Base-by-base conservation (phyloP, 2,888 invertebrate genomes). In the Pogonocherus hispidulus region DNA sequence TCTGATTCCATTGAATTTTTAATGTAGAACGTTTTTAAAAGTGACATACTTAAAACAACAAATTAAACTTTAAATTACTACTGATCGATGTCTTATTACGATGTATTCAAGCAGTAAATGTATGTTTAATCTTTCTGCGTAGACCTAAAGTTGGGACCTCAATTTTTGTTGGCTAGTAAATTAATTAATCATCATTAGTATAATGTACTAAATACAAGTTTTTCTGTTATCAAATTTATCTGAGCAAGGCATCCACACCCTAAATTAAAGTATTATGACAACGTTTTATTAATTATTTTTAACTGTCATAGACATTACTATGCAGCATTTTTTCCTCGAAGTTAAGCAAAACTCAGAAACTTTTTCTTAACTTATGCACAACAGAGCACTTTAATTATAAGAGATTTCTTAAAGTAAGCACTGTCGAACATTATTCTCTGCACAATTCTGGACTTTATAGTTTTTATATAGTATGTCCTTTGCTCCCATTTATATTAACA, bases 241-340 rank as follows among this genome's bases (percentile, higher is more conserved):
- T 52, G 32, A 27, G 32, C 32, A 52, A 19, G 32, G 32, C 14
- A 52, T 52, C 27, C 52, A 59, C 59, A 59, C 59, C 59, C 59
- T 27, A 47, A 41, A 47, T 47, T 19, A 59, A 59, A 59, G 47
- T 35, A 47, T 47, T 27, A 20, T 47, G 59, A 19, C 19, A 32
- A 47, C 32, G 47, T 59, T 59, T 59, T 59, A 59, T 59, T 59
- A 59, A 59, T 59, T 59, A 32, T 27, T n/a, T n/a, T 22, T 16
- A 6, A 47, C 46, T 59, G 59, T 59, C 59, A 59, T 59, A 59
- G 46, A 59, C 59, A 59, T 59, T 32, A 47, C 47, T 59, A 59
- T 47, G 59, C 59, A 47, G 32, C 11, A 19, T 52, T 52, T 52
- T 59, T 46, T 47, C 23, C 47, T 35, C 35, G 8, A 16, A 46